Conservation (phyloP, 2,888 invertebrate genomes). For the Atethmia centrago region DNA sequence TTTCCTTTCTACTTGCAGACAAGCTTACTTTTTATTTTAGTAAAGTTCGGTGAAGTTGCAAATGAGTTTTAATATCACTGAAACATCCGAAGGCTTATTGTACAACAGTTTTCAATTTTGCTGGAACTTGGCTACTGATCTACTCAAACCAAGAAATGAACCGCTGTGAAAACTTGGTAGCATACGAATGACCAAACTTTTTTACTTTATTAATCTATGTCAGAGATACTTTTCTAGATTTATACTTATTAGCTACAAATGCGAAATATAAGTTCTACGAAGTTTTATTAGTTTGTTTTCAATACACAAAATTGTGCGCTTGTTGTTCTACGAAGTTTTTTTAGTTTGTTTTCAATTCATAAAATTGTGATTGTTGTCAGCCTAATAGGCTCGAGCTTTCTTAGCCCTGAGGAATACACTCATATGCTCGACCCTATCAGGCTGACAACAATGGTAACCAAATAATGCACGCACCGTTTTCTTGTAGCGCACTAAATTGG, state of each 20-base stretch:
- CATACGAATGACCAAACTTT: constrained; percentile 12
- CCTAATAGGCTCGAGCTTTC: background rate
- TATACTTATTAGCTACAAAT: background rate
- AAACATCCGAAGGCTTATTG: constrained; percentile 31
- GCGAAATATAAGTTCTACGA: background rate
- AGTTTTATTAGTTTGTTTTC: too few relatives aligned
- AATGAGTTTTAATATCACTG: constrained; percentile 45
- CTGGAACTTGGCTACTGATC: constrained; percentile 29
- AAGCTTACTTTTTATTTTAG: background rate
- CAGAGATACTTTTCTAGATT: constrained; percentile 1
- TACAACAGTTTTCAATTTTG: constrained; percentile 35
- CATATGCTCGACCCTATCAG: background rate
- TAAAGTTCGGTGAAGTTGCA: constrained; percentile 41
- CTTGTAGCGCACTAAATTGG: too few relatives aligned
- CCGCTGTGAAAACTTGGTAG: constrained; percentile 24
- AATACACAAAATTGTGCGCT: too few relatives aligned
- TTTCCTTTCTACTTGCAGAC: too few relatives aligned
- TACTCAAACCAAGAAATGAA: constrained; percentile 29
- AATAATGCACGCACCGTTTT: too few relatives aligned
- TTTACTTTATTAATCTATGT: background rate
- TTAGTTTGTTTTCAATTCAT: too few relatives aligned
- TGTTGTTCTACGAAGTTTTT: background rate
- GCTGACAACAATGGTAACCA: background rate
- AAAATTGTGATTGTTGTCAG: background rate
- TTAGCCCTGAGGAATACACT: background rate